Evolutionary conservation across 2,113 vertebrate species (phyloP).

Genomic region (Strix aluco): DNA sequence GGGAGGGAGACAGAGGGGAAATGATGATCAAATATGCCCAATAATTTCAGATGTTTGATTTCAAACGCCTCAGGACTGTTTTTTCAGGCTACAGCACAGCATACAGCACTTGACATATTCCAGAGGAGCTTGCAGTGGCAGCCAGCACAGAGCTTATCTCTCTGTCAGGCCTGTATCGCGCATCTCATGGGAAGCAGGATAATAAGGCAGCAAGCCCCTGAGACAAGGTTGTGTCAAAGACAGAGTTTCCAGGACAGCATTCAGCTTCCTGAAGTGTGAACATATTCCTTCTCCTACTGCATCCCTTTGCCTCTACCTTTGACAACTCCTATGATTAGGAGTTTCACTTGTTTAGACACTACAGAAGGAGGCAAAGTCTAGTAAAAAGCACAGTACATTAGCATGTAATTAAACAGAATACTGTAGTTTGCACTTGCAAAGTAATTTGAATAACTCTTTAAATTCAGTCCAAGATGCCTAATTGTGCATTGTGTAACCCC

Average conservation of each 20-base stretch:
- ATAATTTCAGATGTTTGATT: not conserved
- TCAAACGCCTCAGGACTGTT: not conserved
- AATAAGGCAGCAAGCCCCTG: not conserved
- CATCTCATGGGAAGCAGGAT: not conserved
- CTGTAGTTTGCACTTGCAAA: not conserved
- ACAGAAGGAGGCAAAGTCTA: not conserved
- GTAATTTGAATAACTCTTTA: not conserved
- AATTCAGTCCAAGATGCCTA: not conserved
- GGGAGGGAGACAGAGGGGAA: not conserved
- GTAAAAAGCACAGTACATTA: not conserved
- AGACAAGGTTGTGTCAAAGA: not conserved
- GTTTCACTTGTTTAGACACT: not conserved
- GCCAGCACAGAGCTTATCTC: not conserved
- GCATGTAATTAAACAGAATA: not conserved
- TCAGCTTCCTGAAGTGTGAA: not conserved
- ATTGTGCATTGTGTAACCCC: not conserved
- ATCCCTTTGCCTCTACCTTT: not conserved
- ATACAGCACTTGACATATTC: not conserved
- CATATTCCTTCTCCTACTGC: not conserved
- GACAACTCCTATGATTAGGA: not conserved
- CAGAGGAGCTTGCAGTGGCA: not conserved
- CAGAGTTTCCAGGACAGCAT: not conserved
- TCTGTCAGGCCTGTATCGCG: not conserved
- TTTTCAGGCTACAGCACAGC: not conserved
- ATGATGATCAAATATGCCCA: not conserved